phyloP scores from a whole-genome alignment of 2,797 vertebrate genomes.

The Ptychobarbus kaznakovi region DNA sequence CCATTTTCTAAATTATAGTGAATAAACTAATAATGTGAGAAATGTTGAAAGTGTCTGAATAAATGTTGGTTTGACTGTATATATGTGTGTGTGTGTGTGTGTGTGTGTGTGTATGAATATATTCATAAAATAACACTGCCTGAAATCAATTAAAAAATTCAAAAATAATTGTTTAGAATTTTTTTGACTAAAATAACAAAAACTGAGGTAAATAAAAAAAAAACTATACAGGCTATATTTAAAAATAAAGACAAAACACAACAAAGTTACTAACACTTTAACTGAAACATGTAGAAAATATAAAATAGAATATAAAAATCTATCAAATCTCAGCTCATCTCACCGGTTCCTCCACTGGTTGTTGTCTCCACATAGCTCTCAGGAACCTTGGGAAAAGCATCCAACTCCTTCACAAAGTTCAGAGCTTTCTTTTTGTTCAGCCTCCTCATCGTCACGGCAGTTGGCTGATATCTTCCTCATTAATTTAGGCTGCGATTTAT shows the following conservation, averaged over 20 bases:
- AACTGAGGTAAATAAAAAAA: neutral
- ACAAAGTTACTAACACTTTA: neutral
- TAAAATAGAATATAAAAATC: neutral
- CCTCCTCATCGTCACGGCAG: slow-evolving; percentile 87
- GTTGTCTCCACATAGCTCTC: slow-evolving; percentile 96
- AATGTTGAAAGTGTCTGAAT: neutral
- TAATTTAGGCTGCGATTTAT: slow-evolving; percentile 65
- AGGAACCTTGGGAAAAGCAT: slow-evolving; percentile 98
- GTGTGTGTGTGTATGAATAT: neutral
- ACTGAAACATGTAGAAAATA: neutral
- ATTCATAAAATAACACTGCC: neutral
- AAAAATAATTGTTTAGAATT: neutral
- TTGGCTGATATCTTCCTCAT: slow-evolving; percentile 75
- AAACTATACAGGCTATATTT: too few relatives aligned
- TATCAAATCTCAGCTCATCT: slow-evolving; percentile 31
- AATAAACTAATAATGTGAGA: neutral
- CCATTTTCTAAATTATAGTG: neutral
- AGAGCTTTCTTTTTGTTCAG: slow-evolving; percentile 94
- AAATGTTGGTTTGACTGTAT: too few relatives aligned
- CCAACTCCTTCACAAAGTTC: slow-evolving; percentile 92
- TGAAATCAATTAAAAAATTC: neutral
- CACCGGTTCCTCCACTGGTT: slow-evolving; percentile 93
- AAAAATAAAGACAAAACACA: neutral
- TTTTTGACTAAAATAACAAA: neutral
- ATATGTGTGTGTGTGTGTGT: neutral